Base-by-base conservation (phyloP, 2,888 invertebrate genomes). In the Lycaena phlaeas region DNA sequence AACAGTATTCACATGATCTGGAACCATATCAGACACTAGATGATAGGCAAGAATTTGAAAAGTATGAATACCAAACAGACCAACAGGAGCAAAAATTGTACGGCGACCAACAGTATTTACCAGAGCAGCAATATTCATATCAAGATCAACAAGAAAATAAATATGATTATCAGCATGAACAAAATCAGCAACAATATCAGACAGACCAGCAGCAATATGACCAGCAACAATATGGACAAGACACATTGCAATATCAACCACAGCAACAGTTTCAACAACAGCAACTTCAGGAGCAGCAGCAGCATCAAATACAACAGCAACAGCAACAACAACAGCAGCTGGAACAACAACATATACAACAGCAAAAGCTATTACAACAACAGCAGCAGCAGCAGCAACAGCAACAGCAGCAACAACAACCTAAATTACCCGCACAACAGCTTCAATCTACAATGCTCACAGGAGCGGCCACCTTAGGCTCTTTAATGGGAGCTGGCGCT, bases 401-500 rank as follows among this genome's bases (percentile, higher is more conserved):
- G 18, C 61, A 65, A 22, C 67, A 71, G 14, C 70, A 74, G 36
- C 73, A 75, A 45, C 67, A 70, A 30, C 68, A 74, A 44, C 68
- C 65, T 46, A 72, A 75, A 45, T 66, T 71, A 49, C 70, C 79
- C 22, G 56, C 73, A 2, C 78, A 79, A 45, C 81, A 82, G 53
- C 49, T 84, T 36, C 82, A 84, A 57, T 59, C 78, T 1, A 71
- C 70, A 45, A 71, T 84, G 10, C 49, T 84, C 40, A 85, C 78
- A 18, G 84, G 84, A 42, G 84, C 81, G 27, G 82, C 84, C 38
- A 81, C 81, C 2, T 63, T 85, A 50, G 85, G 84, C n/a, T 79
- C 77, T 4, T 61, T 85, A 25, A 77, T 85, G 75, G 78, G 82
- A 2, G 85, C 84, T 42, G 82, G 85, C 45, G 85, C 85, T 9